Evolutionary conservation across 2,797 vertebrate species (phyloP), one percentile per base, ranked within the genome.

Genomic region (Tarsius wallacei): DNA sequence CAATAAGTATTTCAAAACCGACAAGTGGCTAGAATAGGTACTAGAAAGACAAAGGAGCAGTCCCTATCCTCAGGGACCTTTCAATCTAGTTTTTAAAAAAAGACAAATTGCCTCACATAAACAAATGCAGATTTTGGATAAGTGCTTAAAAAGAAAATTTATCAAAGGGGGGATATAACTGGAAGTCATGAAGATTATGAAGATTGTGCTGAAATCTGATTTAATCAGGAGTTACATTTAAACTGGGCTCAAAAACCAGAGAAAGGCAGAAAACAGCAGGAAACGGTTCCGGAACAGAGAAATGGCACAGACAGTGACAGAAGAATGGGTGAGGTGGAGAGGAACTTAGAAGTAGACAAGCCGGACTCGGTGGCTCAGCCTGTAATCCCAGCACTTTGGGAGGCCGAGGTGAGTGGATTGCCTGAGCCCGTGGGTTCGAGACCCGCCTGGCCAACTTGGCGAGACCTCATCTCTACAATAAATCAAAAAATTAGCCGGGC

Each of bases 231-330:
- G 8, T 86, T 73, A 76, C 73, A 70, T 59, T 77, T 61, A 86
- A 90, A 89, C 10, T 42, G 33, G 53, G 66, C 63, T 89, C 78
- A 82, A 49, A 97, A 78, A 70, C 57, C 36, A 91, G 57, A 80
- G 21, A 78, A 71, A 55, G 55, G 33, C 22, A 85, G 51, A n/a
- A 91, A 90, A 21, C 36, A 93, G 26, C 33, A 97, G 31, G 14
- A 26, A 63, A 89, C 87, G 9, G 9, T n/a, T 47, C 64, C 81
- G 42, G 36, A 91, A 51, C 8, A 49, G 63, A 77, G 28, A 59
- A 63, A 59, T 1, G 10, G 33, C 1, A 33, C 1, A 51, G 49
- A 61, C 16, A 36, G 11, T 13, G 36, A 57, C 10, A 94, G 83
- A 22, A 85, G 42, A 89, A 15, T 24, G 10, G 22, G 14, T 16